Base-by-base conservation (phyloP, 2,888 invertebrate species). In the Xestia rhomboidea region DNA sequence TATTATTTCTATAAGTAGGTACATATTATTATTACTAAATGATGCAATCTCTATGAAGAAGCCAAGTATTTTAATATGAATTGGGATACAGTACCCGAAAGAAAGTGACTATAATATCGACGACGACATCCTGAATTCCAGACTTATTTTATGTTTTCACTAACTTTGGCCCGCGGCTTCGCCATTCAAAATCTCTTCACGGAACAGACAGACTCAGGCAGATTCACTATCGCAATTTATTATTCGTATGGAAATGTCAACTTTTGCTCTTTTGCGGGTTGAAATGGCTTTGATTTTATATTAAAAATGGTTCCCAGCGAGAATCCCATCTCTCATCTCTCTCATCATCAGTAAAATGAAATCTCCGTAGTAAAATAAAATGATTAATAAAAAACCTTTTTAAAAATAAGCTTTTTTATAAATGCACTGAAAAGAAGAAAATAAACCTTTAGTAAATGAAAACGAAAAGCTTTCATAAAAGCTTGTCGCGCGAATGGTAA, bases 1-100 rank as follows among this genome's bases (percentile, higher is more conserved):
- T 68, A 76, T 68, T 75, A 68, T 51, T 1, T 7, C 54, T 73
- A 68, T 30, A 38, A 30, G 11, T 21, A 49, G 34, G 34, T 34
- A 34, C 5, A 34, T 34, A 34, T 34, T 34, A 34, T 34, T 34
- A 3, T 21, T 49, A 49, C 21, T 24, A 21, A 51, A 46, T 7
- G 27, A 30, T 46, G 21, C 27, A 46, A 13, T 13, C 21, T 27
- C 27, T 46, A 4, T 21, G 38, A 30, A 41, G 15, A 15, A 15
- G 15, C 24, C 27, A 44, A 8, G 15, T 57, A 60, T 34, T 34
- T 49, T 24, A 49, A 49, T 15, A 30, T 15, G 27, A 30, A 27
- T 60, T 57, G 6, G 2, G 15, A 57, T 13, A 51, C 10, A 51
- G n/a, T 54, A 54, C n/a, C 11, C n/a, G n/a, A 54, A 11, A 51